Percentiles rank a stretch among this genome's conserved stretches.
These are phyloP conservation scores for Perdita meconis DNA, from an alignment of 2,888 invertebrate genomes.

Conservation along the genomic window DNA sequence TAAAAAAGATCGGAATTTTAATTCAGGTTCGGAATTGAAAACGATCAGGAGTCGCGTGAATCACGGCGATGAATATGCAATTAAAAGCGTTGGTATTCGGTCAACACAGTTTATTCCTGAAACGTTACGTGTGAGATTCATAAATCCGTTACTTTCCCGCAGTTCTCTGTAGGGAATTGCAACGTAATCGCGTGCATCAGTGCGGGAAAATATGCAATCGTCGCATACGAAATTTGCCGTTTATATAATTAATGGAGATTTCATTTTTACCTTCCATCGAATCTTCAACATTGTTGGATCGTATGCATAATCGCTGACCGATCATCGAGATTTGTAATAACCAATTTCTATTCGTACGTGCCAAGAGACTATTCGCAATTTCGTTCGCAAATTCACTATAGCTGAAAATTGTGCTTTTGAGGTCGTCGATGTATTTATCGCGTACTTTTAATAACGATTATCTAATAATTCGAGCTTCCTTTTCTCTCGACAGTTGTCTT, in stretches of 20 bases:
- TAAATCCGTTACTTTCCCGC: conserved; percentile 7
- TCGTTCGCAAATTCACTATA: too few species aligned
- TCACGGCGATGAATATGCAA: conserved; percentile 28
- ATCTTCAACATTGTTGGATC: neutral
- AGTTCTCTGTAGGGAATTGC: conserved; percentile 10
- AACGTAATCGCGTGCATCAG: neutral
- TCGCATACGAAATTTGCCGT: neutral
- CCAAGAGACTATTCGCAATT: too few species aligned
- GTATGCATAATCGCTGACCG: neutral
- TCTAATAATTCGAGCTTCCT: too few species aligned
- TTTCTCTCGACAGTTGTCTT: too few species aligned
- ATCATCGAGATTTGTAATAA: neutral
- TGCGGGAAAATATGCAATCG: neutral
- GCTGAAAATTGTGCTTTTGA: too few species aligned
- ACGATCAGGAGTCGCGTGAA: conserved; percentile 20
- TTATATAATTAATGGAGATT: neutral
- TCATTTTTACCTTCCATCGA: neutral
- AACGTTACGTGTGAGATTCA: conserved; percentile 14
- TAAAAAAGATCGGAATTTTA: conserved; percentile 7
- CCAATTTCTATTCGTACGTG: neutral
- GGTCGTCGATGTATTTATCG: too few species aligned
- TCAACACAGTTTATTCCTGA: neutral
- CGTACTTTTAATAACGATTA: too few species aligned
- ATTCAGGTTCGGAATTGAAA: conserved; percentile 12
- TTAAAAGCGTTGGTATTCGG: neutral